Evolutionary conservation across 2,797 vertebrate species (phyloP).

Genomic region (Gallinago solitaria): DNA sequence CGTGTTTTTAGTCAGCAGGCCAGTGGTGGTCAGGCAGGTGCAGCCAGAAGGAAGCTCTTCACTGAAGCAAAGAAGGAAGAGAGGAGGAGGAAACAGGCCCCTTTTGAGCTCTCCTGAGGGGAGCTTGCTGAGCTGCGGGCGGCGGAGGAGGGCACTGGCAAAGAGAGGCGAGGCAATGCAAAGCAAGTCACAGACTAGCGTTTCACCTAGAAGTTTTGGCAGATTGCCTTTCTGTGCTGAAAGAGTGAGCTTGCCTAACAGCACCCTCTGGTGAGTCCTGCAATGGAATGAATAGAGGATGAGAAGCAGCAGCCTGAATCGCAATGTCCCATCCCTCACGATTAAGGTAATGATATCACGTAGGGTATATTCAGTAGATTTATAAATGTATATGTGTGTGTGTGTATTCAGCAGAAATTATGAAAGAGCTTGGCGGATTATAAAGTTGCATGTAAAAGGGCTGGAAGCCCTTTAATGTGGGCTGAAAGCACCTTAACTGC

Average conservation of each 20-base stretch:
- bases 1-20: rapidly evolving
- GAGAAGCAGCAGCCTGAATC: not conserved
- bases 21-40: not conserved
- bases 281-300: rapidly evolving
- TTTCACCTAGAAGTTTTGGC: not conserved
- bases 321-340: not conserved
- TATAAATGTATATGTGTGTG: not conserved
- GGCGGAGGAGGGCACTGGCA: not conserved
- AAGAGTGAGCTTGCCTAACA: not conserved
- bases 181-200: not conserved
- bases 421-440: not conserved
- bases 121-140: not conserved
- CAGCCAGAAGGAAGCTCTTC: not conserved
- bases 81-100: not conserved
- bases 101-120: not conserved
- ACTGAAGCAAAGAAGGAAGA: not conserved
- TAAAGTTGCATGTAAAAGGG: not conserved
- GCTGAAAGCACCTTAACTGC: not conserved
- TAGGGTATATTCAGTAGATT: not conserved
- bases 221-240: not conserved
- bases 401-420: not conserved
- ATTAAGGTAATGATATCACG: not conserved
- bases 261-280: not conserved
- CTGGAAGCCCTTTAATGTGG: not conserved
- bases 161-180: not conserved